phyloP scores from a whole-genome alignment of 2,888 invertebrate species.

The Tenthredo livida region DNA sequence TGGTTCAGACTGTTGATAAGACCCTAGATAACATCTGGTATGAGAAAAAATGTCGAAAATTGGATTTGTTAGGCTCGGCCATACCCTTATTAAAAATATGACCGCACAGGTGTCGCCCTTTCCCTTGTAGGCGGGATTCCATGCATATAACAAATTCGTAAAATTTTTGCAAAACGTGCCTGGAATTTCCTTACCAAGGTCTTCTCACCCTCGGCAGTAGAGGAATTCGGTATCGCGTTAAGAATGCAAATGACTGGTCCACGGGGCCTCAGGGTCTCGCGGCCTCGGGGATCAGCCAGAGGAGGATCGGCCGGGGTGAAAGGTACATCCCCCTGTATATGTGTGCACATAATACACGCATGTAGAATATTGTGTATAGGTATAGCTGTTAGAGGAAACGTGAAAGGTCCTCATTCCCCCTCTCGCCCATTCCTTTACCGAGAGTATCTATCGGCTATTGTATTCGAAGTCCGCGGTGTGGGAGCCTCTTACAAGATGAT shows the following conservation, averaged over 20 bases:
- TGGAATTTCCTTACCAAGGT: conserved; percentile 15
- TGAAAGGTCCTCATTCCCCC: conserved; percentile 42
- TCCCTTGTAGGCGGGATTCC: background rate
- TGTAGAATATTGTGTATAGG: background rate
- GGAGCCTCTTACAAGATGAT: conserved; percentile 51
- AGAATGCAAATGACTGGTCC: conserved; percentile 49
- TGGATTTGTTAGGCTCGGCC: background rate
- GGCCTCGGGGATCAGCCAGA: background rate
- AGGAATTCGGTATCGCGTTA: conserved; percentile 48
- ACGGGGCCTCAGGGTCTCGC: conserved; percentile 34
- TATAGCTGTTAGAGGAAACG: conserved; percentile 36
- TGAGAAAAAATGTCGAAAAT: background rate
- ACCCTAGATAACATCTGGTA: background rate
- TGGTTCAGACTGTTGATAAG: background rate
- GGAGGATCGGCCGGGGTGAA: conserved; percentile 17
- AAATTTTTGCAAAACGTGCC: conserved; percentile 23
- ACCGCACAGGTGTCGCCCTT: conserved; percentile 22
- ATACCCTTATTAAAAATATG: conserved; percentile 9
- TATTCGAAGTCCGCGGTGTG: conserved; percentile 46
- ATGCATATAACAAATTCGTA: conserved; percentile 15
- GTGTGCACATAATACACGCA: background rate
- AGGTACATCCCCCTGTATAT: conserved; percentile 12
- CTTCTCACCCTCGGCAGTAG: conserved; percentile 9
- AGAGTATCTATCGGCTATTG: conserved; percentile 52
- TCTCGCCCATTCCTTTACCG: conserved; percentile 12